These are phyloP conservation scores for Peromyscus leucopus DNA, from an alignment of 2,113 vertebrate genomes.

Conservation along the genomic window DNA sequence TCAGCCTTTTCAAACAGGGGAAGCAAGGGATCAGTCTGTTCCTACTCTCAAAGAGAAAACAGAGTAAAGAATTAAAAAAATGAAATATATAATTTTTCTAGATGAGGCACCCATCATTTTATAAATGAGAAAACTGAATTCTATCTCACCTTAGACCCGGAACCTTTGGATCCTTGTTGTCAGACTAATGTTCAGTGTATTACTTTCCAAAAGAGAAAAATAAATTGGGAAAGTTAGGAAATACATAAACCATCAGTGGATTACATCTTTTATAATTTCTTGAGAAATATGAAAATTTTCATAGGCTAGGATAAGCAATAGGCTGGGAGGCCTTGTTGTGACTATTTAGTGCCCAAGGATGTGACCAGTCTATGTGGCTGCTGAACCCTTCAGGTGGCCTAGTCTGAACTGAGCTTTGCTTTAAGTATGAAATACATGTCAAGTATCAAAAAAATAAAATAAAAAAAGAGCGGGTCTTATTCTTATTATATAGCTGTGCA, in stretches of 20 bases:
- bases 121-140: neutral
- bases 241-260: neutral
- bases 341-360: neutral
- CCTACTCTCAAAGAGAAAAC: neutral
- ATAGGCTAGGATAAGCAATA: neutral
- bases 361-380: neutral
- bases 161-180: neutral
- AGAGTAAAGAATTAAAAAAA: neutral
- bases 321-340: neutral
- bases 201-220: neutral
- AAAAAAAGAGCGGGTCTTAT: neutral
- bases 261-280: neutral
- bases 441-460: neutral
- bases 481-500: neutral
- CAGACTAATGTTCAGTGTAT: neutral
- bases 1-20: neutral
- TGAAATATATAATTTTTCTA: neutral
- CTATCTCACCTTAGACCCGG: neutral
- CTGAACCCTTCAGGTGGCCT: neutral
- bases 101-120: neutral
- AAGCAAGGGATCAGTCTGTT: neutral
- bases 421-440: neutral
- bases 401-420: neutral
- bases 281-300: neutral
- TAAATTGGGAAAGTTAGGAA: neutral